Percentiles rank a stretch among this genome's conserved stretches.
Conservation (phyloP, 2,888 invertebrate species). For the Tetragnatha montana region DNA sequence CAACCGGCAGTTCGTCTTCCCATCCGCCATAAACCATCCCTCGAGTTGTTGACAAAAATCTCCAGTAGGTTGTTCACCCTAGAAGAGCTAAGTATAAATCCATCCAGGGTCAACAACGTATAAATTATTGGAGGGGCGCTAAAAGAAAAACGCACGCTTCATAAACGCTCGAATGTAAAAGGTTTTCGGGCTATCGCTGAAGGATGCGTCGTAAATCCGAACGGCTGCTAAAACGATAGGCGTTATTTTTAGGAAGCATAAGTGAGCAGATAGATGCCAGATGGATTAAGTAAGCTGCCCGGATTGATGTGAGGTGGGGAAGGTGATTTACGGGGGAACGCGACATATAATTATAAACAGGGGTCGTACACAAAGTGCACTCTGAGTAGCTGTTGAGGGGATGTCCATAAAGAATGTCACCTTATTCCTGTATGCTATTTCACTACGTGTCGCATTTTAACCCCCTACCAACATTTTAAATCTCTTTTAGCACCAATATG, state of each 20-base stretch:
- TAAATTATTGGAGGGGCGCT: constrained; percentile 53
- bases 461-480: too few relatives aligned
- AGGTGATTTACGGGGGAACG: neutral
- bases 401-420: too few relatives aligned
- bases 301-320: neutral
- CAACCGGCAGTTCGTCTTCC: neutral
- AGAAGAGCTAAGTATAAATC: constrained; percentile 10
- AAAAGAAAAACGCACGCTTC: constrained; percentile 49
- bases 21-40: neutral
- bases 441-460: too few relatives aligned
- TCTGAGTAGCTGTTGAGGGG: too few relatives aligned
- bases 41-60: neutral
- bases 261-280: constrained; percentile 34
- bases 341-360: neutral
- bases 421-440: too few relatives aligned
- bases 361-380: too few relatives aligned
- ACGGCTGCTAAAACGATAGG: constrained; percentile 55
- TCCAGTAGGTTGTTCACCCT: constrained; percentile 23
- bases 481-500: too few relatives aligned
- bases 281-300: constrained; percentile 16
- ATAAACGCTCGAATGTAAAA: constrained; percentile 56
- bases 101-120: constrained; percentile 47
- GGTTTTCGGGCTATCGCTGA: constrained; percentile 41
- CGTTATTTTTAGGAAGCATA: constrained; percentile 55
- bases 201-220: constrained; percentile 51